phyloP scores from a whole-genome alignment of 2,797 vertebrate species.

The Avahi laniger region DNA sequence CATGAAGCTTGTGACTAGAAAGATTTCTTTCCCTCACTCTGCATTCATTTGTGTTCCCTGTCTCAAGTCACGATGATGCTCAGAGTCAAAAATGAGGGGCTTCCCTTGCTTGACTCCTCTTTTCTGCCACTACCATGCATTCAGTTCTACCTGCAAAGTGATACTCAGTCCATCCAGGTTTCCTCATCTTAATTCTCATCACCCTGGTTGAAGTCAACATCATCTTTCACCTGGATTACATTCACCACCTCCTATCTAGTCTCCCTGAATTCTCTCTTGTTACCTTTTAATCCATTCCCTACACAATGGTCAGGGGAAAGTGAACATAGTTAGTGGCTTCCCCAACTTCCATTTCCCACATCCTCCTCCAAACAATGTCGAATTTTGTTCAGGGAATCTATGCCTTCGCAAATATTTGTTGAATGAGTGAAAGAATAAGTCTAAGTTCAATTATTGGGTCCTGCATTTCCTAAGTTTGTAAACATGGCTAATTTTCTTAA shows the following conservation, averaged over 20 bases:
- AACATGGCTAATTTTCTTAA: neutral
- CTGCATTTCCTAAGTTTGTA: neutral
- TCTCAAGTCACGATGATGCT: neutral
- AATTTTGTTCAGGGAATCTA: neutral
- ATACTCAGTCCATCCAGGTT: too few species aligned
- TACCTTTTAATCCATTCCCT: neutral
- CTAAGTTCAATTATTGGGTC: neutral
- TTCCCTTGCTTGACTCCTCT: neutral
- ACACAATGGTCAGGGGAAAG: neutral
- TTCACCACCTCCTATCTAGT: neutral
- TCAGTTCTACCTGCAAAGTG: neutral
- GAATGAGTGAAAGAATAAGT: neutral
- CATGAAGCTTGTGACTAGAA: neutral
- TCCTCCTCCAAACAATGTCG: neutral
- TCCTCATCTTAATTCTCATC: neutral
- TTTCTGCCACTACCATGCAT: neutral
- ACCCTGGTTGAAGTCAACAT: neutral
- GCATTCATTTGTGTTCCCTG: neutral
- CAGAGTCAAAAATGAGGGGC: neutral
- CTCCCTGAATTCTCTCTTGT: neutral
- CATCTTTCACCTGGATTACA: neutral
- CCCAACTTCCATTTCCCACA: neutral
- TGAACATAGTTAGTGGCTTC: neutral
- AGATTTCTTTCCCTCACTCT: neutral
- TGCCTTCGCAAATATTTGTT: conserved; percentile 19